Evolutionary conservation across 2,797 vertebrate genomes (phyloP).

Genomic region (Anomalospiza imberbis): DNA sequence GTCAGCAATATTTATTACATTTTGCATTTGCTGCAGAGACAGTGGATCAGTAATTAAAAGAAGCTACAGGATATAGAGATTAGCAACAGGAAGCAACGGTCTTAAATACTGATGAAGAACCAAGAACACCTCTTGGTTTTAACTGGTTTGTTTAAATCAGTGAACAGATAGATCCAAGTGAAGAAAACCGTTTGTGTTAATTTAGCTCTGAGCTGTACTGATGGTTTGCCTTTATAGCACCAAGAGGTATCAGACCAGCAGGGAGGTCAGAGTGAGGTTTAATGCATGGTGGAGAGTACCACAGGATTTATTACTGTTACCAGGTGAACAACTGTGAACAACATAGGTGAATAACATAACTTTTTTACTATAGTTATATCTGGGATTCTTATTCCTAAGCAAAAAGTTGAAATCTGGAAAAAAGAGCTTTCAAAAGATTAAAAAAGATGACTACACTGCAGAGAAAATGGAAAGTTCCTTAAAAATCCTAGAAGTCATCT

Average conservation of each 20-base stretch:
- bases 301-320: background rate
- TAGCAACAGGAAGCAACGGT: background rate
- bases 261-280: background rate
- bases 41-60: background rate
- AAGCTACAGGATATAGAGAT: background rate
- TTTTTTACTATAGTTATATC: background rate
- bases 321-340: background rate
- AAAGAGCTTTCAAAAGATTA: background rate
- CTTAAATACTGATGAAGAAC: background rate
- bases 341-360: background rate
- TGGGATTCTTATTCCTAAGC: background rate
- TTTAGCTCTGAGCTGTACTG: background rate
- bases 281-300: background rate
- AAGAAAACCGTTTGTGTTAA: background rate
- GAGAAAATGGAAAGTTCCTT: background rate
- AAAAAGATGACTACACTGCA: background rate
- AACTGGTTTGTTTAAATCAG: background rate
- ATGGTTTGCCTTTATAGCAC: background rate
- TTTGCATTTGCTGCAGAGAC: background rate
- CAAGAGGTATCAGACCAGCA: background rate
- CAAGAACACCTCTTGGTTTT: background rate
- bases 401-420: background rate
- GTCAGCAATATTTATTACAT: background rate
- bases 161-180: background rate
- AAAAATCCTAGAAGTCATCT: background rate